Conservation (phyloP, 2,888 invertebrate species). For the Ochropacha duplaris region DNA sequence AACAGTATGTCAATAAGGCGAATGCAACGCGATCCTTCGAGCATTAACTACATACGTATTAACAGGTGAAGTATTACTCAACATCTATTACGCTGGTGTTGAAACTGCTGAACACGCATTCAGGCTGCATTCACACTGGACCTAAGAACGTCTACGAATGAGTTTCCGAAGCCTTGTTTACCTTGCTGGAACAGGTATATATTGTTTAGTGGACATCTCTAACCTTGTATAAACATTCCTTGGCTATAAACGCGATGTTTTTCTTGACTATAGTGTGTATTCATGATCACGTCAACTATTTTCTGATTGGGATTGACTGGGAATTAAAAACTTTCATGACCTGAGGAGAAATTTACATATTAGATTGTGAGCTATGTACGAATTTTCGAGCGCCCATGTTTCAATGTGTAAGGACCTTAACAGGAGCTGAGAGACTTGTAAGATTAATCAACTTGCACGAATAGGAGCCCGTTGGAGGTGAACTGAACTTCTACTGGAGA, state of each 20-base stretch:
- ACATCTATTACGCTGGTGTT: conserved; percentile 17
- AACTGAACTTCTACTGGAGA: neutral
- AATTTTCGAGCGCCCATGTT: neutral
- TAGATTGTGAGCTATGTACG: neutral
- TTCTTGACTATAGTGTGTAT: too few species aligned
- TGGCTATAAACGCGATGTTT: too few species aligned
- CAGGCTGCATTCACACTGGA: neutral
- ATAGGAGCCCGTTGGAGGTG: neutral
- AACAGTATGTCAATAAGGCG: neutral
- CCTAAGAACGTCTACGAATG: neutral
- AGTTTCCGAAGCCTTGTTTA: too few species aligned
- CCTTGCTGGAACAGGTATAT: too few species aligned
- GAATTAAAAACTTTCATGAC: too few species aligned
- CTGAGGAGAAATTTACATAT: too few species aligned
- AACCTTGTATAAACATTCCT: too few species aligned
- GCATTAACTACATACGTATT: conserved; percentile 18
- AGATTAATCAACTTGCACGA: neutral
- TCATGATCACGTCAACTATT: too few species aligned
- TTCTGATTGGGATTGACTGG: too few species aligned
- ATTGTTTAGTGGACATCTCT: too few species aligned
- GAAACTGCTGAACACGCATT: conserved; percentile 9
- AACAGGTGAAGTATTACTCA: conserved; percentile 20
- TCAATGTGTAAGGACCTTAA: neutral
- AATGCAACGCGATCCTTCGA: neutral
- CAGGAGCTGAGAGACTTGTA: neutral